Evolutionary conservation across 2,888 invertebrate genomes (phyloP).

Genomic region (Bugulina stolonifera): DNA sequence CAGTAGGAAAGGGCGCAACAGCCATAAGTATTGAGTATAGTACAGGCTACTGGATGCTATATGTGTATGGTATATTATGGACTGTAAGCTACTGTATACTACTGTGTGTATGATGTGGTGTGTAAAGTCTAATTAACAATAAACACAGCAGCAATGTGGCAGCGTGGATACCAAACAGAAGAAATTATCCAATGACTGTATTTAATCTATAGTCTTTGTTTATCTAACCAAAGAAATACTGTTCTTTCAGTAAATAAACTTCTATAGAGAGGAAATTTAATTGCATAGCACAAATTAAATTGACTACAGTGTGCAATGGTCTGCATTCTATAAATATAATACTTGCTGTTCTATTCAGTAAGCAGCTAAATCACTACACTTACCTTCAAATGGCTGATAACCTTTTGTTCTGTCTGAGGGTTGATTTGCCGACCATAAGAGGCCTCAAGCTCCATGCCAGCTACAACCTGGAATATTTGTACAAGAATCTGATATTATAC

Average conservation of each 20-base stretch:
- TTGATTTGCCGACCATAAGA: not conserved
- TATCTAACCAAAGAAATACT: not conserved
- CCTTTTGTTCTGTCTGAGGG: constrained; percentile 22
- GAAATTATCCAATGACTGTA: too few relatives aligned
- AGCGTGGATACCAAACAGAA: not conserved
- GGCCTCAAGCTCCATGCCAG: not conserved
- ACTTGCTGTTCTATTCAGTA: too few relatives aligned
- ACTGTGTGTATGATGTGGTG: not conserved
- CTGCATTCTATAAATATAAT: too few relatives aligned
- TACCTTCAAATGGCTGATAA: constrained; percentile 25
- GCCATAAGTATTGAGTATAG: not conserved
- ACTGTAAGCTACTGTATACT: too few relatives aligned
- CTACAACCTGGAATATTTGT: not conserved
- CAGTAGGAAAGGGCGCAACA: constrained; percentile 12
- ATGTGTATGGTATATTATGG: too few relatives aligned
- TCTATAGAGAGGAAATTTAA: constrained; percentile 19
- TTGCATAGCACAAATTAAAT: not conserved
- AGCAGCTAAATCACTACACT: too few relatives aligned
- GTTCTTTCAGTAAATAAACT: not conserved
- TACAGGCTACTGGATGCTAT: too few relatives aligned
- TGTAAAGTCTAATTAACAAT: not conserved
- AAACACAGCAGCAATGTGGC: not conserved
- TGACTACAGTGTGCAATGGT: too few relatives aligned
- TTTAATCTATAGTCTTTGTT: not conserved
- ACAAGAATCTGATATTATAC: too few relatives aligned